Evolutionary conservation across 2,888 invertebrate species (phyloP), one percentile per base, ranked within the genome.

Genomic region (Petrolisthes cinctipes): DNA sequence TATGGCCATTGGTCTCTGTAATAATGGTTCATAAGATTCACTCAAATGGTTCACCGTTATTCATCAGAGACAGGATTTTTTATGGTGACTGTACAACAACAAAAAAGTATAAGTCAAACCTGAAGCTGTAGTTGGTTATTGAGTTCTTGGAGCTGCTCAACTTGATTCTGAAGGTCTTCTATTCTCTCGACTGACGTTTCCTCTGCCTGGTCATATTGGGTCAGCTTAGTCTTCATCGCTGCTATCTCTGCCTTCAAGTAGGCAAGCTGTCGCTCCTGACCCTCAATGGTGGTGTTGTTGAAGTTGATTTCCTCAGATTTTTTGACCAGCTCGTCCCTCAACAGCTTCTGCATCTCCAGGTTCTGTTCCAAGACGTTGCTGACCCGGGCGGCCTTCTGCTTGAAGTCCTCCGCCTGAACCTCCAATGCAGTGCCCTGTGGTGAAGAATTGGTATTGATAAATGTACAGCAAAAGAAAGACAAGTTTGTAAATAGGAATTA

Each of bases 211-310:
- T 88, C 81, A n/a, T 84, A 83, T 81, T 90, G 89, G 7, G 54
- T 17, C 11, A 84, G 9, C 54, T 87, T 89, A 53, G 83, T 71
- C 14, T 85, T 89, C 57, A 89, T 71, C 20, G 89, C 85, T 11
- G 90, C 86, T 23, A 89, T 71, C 73, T 90, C 90, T 3, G 90
- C 89, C 51, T 90, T 85, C 84, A 83, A 53, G 88, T 90, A 89
- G 6, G 73, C 73, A 54, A 85, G 81, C 37, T 89, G 83, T 14
- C 89, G 85, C 6, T 89, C 90, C 57, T 83, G 87, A 17, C 66
- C 85, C 9, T 89, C 86, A 9, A 90, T 85, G 37, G 90, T 87
- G n/a, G 89, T 83, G 20, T 56, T 87, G 53, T 86, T 85, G 81
- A 84, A 85, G 89, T 80, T 85, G 54, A 86, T 85, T 23, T 87